A percentile compares a stretch with the other conserved stretches of the same genome.
These are phyloP conservation scores for Archocentrus centrarchus DNA, from an alignment of 2,113 vertebrate species.

Conservation along the genomic window DNA sequence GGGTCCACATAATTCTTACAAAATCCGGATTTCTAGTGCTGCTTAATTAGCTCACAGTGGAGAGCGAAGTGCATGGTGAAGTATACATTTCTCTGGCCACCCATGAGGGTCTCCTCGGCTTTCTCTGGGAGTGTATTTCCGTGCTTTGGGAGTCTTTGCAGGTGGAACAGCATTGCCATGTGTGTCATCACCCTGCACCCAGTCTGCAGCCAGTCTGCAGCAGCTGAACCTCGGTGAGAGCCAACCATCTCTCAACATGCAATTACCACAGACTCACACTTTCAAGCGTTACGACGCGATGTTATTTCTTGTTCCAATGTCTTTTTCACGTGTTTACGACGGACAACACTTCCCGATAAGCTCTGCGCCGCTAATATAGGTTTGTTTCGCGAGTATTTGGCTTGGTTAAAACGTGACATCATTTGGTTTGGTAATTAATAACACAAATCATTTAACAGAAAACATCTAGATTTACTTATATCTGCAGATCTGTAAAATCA, in stretches of 20 bases:
- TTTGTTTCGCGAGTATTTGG: conserved; percentile 11
- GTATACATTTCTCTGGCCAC: conserved; percentile 81
- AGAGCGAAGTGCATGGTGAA: conserved; percentile 56
- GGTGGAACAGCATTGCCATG: conserved; percentile 86
- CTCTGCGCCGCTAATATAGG: conserved; percentile 41
- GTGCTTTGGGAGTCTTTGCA: conserved; percentile 76
- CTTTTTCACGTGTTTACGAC: conserved; percentile 59
- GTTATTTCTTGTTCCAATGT: conserved; percentile 40
- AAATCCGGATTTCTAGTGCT: conserved; percentile 26
- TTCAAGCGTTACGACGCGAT: conserved; percentile 33
- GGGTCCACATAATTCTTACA: conserved; percentile 5
- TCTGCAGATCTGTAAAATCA: not conserved
- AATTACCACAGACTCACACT: conserved; percentile 62
- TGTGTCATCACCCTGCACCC: conserved; percentile 88
- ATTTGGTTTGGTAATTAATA: conserved; percentile 39
- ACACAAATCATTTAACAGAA: not conserved
- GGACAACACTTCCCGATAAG: conserved; percentile 41
- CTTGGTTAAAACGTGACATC: conserved; percentile 41
- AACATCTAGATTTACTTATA: not conserved
- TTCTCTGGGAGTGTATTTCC: conserved; percentile 78
- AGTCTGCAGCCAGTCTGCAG: conserved; percentile 59
- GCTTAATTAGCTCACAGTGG: conserved; percentile 71
- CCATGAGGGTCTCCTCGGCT: conserved; percentile 82
- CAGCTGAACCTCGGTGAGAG: conserved; percentile 72
- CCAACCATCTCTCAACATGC: conserved; percentile 72